phyloP scores from a whole-genome alignment of 2,888 invertebrate species.

The Dysmachus trigonus region DNA sequence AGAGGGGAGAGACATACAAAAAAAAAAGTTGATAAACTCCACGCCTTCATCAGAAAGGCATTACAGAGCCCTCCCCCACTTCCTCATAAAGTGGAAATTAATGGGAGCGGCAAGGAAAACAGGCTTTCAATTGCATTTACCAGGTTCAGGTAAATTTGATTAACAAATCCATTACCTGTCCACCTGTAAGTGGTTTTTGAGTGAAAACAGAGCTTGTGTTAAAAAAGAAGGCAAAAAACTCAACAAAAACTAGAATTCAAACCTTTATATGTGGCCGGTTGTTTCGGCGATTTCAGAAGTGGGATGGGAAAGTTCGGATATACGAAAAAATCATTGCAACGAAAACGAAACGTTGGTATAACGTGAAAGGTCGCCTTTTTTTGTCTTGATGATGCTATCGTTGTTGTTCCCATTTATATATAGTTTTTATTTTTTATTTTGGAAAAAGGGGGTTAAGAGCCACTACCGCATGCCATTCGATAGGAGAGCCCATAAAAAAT shows the following conservation, averaged over 20 bases:
- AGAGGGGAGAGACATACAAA: neutral
- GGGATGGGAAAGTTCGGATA: neutral
- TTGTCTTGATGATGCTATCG: neutral
- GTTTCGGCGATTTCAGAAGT: neutral
- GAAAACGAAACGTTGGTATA: neutral
- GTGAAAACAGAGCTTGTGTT: neutral
- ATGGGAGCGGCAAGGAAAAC: neutral
- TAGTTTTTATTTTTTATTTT: neutral
- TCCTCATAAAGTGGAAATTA: neutral
- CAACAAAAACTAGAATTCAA: neutral
- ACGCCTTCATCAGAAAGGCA: neutral
- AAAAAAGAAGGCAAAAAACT: neutral
- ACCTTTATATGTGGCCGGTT: neutral
- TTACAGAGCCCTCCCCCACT: neutral
- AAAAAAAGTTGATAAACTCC: neutral
- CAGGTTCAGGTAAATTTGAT: neutral
- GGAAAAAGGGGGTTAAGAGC: neutral
- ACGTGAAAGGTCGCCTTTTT: neutral
- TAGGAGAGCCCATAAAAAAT: neutral
- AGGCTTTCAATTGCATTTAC: neutral
- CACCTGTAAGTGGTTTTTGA: neutral
- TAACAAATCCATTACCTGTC: neutral
- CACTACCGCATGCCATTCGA: neutral
- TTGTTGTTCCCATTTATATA: neutral
- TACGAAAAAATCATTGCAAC: neutral